Percentiles rank a stretch among this genome's conserved stretches.
Conservation (phyloP, 1,140 invertebrate species). For the Chymomyza costata region DNA sequence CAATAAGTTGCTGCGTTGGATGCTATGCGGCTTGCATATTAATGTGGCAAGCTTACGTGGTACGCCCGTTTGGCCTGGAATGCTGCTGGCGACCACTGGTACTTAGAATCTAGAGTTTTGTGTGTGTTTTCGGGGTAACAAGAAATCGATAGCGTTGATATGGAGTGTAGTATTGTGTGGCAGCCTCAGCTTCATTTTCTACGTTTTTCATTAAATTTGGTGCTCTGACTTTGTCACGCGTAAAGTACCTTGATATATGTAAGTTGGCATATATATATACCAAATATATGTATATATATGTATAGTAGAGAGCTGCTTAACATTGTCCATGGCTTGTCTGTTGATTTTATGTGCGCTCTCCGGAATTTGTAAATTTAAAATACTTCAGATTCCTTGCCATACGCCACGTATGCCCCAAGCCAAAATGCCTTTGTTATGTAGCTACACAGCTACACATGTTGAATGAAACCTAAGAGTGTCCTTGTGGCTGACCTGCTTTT, state of each 20-base stretch:
- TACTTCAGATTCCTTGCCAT: slow-evolving; percentile 43
- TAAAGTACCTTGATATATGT: slow-evolving; percentile 18
- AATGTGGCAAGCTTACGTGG: slow-evolving; percentile 26
- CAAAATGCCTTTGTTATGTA: not conserved
- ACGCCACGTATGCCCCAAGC: too few species aligned
- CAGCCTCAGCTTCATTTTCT: not conserved
- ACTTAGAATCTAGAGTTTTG: not conserved
- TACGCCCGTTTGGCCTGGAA: not conserved
- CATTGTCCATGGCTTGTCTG: slow-evolving; percentile 41
- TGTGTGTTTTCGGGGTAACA: slow-evolving; percentile 1
- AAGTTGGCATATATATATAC: too few species aligned
- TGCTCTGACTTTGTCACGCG: slow-evolving; percentile 30
- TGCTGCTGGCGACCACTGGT: not conserved
- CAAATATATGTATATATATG: too few species aligned
- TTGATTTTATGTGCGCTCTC: slow-evolving; percentile 64
- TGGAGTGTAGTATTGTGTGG: not conserved
- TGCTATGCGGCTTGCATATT: slow-evolving; percentile 65
- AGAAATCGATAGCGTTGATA: slow-evolving; percentile 48
- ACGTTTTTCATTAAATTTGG: too few species aligned
- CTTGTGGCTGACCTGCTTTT: slow-evolving; percentile 50
- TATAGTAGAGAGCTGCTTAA: too few species aligned
- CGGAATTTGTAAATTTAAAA: slow-evolving; percentile 73
- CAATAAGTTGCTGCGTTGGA: slow-evolving; percentile 61
- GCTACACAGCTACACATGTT: not conserved
- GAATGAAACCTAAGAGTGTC: not conserved